Percentiles rank a stretch among this genome's conserved stretches.
Conservation (phyloP, 2,797 vertebrate species). For the Sarcoramphus papa region DNA sequence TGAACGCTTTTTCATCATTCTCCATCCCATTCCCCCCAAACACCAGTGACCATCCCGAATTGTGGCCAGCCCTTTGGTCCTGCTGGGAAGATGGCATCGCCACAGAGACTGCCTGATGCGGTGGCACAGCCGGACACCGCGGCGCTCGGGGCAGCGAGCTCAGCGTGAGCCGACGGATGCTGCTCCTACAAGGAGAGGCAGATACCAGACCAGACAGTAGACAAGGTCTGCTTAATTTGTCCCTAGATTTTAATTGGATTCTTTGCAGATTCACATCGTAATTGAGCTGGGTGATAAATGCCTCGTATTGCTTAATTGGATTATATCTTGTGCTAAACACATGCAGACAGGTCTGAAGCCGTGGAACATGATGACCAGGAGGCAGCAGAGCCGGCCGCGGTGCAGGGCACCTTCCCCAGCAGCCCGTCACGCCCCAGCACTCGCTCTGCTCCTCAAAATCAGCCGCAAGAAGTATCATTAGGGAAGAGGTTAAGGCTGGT, state of each 20-base stretch:
- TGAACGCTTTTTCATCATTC: neutral
- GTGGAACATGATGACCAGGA: rapidly evolving
- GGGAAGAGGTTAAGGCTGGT: neutral
- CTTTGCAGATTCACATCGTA: neutral
- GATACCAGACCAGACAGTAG: neutral
- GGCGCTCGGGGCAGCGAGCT: neutral
- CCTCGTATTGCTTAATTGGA: neutral
- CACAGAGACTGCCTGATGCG: rapidly evolving
- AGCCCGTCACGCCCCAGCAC: rapidly evolving
- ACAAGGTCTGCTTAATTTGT: neutral
- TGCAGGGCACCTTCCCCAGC: neutral
- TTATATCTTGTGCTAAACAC: neutral
- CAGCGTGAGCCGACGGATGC: neutral
- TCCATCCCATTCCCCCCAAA: neutral
- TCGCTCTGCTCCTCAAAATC: neutral
- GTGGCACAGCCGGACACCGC: neutral
- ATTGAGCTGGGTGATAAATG: neutral
- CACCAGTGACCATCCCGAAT: neutral
- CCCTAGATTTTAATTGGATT: neutral
- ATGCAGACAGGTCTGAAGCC: rapidly evolving
- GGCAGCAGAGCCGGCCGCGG: neutral
- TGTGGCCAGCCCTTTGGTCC: neutral
- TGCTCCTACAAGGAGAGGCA: neutral
- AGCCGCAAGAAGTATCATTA: rapidly evolving
- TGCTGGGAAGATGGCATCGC: neutral